Evolutionary conservation across 2,888 invertebrate genomes (phyloP), one percentile per base, ranked within the genome.

Genomic region (Drosophila lutescens): DNA sequence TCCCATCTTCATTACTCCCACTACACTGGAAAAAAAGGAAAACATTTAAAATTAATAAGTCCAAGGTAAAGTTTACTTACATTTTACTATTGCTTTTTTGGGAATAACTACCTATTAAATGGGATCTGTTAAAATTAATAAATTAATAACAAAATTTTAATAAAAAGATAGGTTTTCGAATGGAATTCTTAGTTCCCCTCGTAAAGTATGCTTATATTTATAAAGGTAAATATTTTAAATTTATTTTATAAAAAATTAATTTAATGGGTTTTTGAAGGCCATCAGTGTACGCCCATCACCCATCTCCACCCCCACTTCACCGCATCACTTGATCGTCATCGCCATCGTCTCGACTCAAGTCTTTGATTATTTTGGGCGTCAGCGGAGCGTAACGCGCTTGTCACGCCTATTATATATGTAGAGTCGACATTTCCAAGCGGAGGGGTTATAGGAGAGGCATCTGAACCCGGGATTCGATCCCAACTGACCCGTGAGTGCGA

Each of bases 311-410:
- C 61, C 41, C 60, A n/a, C n/a, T n/a, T n/a, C n/a, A n/a, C 32
- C 17, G 36, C 76, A 51, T 59, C 60, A 54, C 60, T 68, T 73
- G 75, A 83, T 78, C 75, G 78, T 81, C 84, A 84, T 86, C 85
- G 47, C 66, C 51, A 63, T 65, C 65, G 36, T 36, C 66, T 65
- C 66, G 55, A 54, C 54, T 54, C 54, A 20, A 80, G 88, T 86
- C 86, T 87, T 87, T 87, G 85, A 87, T 88, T 86, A 86, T 88
- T 87, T 87, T 86, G 61, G 83, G 78, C 74, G 80, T 73, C 89
- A 88, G 77, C 89, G 67, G 59, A 88, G 86, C 88, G 88, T 76
- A 88, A 78, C 88, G 78, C 86, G 86, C 88, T 76, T 86, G 89
- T 86, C 88, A 88, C 88, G 88, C 89, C 88, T 88, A 86, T 89